phyloP scores from a whole-genome alignment of 2,888 invertebrate genomes.

The Andrena flavipes region DNA sequence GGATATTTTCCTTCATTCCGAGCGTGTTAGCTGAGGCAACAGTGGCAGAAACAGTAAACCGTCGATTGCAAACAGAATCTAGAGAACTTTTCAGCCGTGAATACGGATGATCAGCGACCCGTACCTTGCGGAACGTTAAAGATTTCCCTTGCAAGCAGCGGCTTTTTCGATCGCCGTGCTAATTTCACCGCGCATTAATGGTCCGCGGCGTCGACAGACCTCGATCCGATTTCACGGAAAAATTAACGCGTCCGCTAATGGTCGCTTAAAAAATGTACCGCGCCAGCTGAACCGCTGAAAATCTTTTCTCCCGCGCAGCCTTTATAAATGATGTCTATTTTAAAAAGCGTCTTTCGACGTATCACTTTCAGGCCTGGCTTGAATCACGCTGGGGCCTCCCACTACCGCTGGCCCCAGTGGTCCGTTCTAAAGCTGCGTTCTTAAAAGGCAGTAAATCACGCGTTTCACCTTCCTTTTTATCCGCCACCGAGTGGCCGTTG shows the following conservation, averaged over 20 bases:
- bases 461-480: constrained; percentile 75
- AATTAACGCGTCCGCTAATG: constrained; percentile 5
- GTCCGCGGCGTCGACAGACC: background rate
- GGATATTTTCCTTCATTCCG: too few species aligned
- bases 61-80: background rate
- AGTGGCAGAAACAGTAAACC: too few species aligned
- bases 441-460: constrained; percentile 81
- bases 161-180: background rate
- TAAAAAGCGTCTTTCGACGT: constrained; percentile 51
- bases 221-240: background rate
- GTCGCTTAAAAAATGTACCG: constrained; percentile 1
- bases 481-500: constrained; percentile 74
- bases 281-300: background rate
- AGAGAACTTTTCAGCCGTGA: too few species aligned
- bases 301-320: constrained; percentile 3
- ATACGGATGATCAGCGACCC: too few species aligned
- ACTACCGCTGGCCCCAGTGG: constrained; percentile 47
- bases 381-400: constrained; percentile 41
- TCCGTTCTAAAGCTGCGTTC: constrained; percentile 52
- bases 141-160: background rate
- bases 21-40: too few species aligned
- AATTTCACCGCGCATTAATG: background rate
- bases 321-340: constrained; percentile 55
- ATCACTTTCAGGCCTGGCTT: constrained; percentile 65
- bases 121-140: background rate